Conservation (phyloP, 2,888 invertebrate species). For the Synergus japonicus region DNA sequence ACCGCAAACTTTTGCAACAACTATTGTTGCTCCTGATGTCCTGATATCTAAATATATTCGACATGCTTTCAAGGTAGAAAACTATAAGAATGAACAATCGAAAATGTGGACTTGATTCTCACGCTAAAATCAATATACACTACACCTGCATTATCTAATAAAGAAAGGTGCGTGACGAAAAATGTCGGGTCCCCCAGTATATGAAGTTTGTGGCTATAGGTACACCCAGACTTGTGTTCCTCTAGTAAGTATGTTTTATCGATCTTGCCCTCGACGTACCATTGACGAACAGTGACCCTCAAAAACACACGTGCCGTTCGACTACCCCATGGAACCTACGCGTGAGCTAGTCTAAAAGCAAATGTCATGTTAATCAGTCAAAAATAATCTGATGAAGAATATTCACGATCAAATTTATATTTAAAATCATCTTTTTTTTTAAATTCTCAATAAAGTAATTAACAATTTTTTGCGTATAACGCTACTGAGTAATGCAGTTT, state of each 20-base stretch:
- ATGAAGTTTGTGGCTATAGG: neutral
- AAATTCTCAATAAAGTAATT: neutral
- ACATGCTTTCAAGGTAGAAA: neutral
- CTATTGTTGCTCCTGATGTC: too few relatives aligned
- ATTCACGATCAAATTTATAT: neutral
- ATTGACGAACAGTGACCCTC: slow-evolving; percentile 1
- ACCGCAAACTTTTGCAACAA: neutral
- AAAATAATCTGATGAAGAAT: neutral
- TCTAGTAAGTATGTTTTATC: slow-evolving; percentile 24
- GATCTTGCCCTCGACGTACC: slow-evolving; percentile 12
- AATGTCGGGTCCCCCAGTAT: neutral
- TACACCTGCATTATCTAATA: slow-evolving; percentile 21
- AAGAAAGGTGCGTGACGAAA: slow-evolving; percentile 32
- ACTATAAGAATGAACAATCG: neutral
- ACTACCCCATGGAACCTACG: neutral
- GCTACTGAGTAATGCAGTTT: too few relatives aligned
- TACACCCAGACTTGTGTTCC: neutral
- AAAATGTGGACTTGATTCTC: neutral
- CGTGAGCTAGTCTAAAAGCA: neutral
- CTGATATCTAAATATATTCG: neutral
- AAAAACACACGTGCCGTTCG: neutral
- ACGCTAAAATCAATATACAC: slow-evolving; percentile 11
- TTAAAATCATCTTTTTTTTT: neutral
- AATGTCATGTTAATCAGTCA: neutral
- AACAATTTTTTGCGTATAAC: too few relatives aligned